These are phyloP conservation scores for Hemichromis elongatus DNA, from an alignment of 2,113 vertebrate species.

Conservation along the genomic window DNA sequence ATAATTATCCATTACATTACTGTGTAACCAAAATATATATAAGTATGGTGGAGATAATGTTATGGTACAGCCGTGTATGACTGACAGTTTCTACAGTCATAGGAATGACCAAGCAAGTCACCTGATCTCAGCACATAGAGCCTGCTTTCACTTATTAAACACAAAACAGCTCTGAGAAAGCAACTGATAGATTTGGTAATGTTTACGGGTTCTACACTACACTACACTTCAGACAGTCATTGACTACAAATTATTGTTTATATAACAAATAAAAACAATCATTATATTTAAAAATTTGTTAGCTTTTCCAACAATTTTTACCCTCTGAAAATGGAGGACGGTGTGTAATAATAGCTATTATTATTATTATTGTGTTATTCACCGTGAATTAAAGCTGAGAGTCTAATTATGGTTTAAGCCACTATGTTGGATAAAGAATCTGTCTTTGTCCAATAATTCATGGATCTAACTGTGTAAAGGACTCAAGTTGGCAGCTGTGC, in stretches of 20 bases:
- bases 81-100: not conserved
- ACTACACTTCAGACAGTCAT: accelerated
- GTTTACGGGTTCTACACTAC: not conserved
- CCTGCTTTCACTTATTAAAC: not conserved
- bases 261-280: not conserved
- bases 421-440: not conserved
- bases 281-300: not conserved
- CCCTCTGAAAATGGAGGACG: not conserved
- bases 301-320: not conserved
- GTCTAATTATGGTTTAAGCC: not conserved
- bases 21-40: not conserved
- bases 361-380: not conserved
- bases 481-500: not conserved
- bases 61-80: accelerated
- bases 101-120: accelerated
- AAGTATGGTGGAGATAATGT: not conserved
- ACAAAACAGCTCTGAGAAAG: not conserved
- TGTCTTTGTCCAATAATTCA: not conserved
- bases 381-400: not conserved
- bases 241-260: accelerated
- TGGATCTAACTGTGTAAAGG: not conserved
- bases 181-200: not conserved
- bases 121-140: not conserved
- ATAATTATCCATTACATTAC: not conserved
- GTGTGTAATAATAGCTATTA: not conserved